Evolutionary conservation across 2,113 vertebrate genomes (phyloP), one percentile per base, ranked within the genome.

Genomic region (Egretta garzetta): DNA sequence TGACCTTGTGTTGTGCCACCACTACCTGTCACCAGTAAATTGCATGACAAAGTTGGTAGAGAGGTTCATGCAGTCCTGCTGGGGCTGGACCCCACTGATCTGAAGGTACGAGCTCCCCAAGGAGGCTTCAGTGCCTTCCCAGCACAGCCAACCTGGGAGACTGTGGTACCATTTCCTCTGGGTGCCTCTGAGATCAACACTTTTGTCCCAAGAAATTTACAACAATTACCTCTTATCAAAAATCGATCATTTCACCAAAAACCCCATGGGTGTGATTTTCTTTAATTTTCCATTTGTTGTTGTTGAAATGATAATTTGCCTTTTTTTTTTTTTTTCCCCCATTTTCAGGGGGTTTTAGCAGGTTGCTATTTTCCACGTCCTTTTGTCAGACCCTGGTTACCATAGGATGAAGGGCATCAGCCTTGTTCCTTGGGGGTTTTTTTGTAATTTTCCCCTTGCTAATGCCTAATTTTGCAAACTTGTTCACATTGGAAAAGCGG

Each of bases 111-210:
- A 88, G 22, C 63, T 72, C 33, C 66, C 62, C 71, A 16, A 39
- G 88, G 63, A 80, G 4, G 17, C 22, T 72, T 55, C 37, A 5
- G 41, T 67, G 62, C 56, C 68, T 81, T 58, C 66, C 70, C 76
- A 30, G 80, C 60, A 63, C 52, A 58, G 10, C 6, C 9, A 4
- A 26, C 33, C 74, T 22, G 1, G 20, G 37, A 72, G 4, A 5
- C 10, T 2, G 0, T 5, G 10, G 33, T 4, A 0, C 16, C 0
- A 0, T 55, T 49, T 76, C 56, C 43, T 59, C 21, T 50, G 15
- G 9, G 32, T 53, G 53, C n/a, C 66, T 58, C 32, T 63, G 62
- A 50, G 52, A 50, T 22, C 66, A 52, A 19, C 22, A 5, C 4
- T 73, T 93, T 23, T 52, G 53, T 77, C 73, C 80, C 68, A 68